phyloP scores from a whole-genome alignment of 92 coral and sea anemone genomes.

The Umimayanthus kanabou region DNA sequence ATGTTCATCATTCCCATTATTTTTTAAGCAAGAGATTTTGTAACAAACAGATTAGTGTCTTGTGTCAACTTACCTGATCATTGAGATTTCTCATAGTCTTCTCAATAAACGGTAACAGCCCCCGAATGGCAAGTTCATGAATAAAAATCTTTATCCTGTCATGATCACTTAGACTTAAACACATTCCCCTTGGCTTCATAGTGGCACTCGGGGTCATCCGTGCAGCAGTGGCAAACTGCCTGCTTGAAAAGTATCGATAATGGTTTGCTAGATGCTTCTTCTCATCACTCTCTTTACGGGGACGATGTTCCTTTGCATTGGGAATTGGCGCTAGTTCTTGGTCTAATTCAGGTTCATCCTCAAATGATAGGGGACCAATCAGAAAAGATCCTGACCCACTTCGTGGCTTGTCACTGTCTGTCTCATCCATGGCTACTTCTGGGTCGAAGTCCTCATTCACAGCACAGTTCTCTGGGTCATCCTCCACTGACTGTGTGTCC shows the following conservation, averaged over 20 bases:
- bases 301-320: conserved; percentile 30
- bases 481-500: conserved; percentile 64
- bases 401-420: conserved; percentile 59
- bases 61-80: conserved; percentile 72
- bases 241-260: conserved; percentile 80
- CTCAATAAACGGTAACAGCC: conserved; percentile 87
- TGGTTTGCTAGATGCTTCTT: conserved; percentile 81
- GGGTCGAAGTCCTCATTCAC: conserved; percentile 98
- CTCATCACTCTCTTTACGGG: conserved; percentile 54
- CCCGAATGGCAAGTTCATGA: conserved; percentile 95
- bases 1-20: no score
- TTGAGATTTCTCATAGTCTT: conserved; percentile 80
- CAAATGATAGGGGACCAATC: conserved; percentile 94
- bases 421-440: conserved; percentile 71
- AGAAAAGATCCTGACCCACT: conserved; percentile 83
- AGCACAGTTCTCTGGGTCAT: conserved; percentile 90
- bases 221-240: conserved; percentile 88
- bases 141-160: conserved; percentile 96
- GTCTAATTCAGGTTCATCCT: conserved; percentile 69
- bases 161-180: conserved; percentile 93
- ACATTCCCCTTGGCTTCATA: conserved; percentile 80
- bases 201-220: conserved; percentile 54
- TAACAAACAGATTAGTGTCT: neutral
- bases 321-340: conserved; percentile 48
- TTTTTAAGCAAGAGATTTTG: no score